Percentiles rank a stretch among this genome's conserved stretches.
Conservation (phyloP, 2,888 invertebrate genomes). For the Iselma pallidipennis region DNA sequence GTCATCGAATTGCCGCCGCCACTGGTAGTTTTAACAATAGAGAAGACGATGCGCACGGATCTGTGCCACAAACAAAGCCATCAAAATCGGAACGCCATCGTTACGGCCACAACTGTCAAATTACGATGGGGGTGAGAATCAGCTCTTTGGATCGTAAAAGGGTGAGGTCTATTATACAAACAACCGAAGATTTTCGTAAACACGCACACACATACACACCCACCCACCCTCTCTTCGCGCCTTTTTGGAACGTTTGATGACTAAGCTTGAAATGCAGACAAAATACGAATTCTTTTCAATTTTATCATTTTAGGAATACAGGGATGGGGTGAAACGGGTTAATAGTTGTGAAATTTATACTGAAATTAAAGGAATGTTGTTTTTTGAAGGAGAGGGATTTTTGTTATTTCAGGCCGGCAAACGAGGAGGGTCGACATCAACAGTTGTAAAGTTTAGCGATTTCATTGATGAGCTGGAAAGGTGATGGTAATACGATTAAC, state of each 20-base stretch:
- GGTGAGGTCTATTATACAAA: background rate
- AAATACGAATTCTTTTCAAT: background rate
- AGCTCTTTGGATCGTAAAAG: too few species aligned
- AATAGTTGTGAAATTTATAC: background rate
- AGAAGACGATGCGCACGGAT: background rate
- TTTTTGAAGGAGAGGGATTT: background rate
- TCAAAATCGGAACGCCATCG: slow-evolving; percentile 1
- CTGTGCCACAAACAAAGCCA: slow-evolving; percentile 1
- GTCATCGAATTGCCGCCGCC: background rate
- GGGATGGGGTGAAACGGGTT: background rate
- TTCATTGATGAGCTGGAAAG: background rate
- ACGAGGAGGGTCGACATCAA: background rate
- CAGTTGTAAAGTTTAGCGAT: background rate
- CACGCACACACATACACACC: background rate
- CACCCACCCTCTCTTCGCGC: too few species aligned
- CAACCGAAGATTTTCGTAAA: slow-evolving; percentile 1
- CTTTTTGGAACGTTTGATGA: background rate
- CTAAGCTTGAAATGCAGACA: background rate
- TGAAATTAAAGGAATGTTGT: background rate
- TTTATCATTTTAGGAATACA: background rate
- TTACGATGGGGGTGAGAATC: slow-evolving; percentile 1
- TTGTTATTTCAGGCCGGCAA: background rate
- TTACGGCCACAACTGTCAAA: slow-evolving; percentile 1
- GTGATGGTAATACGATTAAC: background rate
- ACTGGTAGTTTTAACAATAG: background rate